These are phyloP conservation scores for Orthosia gracilis DNA, from an alignment of 2,888 invertebrate species.

Conservation along the genomic window DNA sequence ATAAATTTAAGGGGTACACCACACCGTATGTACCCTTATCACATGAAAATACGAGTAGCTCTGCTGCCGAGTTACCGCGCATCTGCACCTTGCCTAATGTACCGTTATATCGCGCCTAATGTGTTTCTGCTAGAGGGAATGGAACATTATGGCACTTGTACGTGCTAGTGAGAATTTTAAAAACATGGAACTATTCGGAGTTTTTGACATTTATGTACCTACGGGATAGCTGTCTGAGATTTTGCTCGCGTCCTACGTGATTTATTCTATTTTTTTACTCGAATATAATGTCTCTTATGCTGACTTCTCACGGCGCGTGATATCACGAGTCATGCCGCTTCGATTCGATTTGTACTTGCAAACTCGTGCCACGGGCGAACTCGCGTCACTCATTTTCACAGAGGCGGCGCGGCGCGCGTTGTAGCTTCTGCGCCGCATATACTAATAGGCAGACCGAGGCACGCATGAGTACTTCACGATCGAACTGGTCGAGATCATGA, in stretches of 20 bases:
- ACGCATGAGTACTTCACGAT: too few relatives aligned
- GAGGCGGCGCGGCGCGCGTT: too few relatives aligned
- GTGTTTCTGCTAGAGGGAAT: slow-evolving; percentile 68
- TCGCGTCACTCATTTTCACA: too few relatives aligned
- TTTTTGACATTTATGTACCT: slow-evolving; percentile 11
- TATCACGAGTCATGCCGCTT: too few relatives aligned
- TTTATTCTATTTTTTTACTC: neutral
- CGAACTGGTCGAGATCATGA: too few relatives aligned
- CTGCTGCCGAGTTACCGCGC: slow-evolving; percentile 63
- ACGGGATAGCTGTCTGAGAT: neutral
- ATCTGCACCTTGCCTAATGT: slow-evolving; percentile 76
- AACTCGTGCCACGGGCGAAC: too few relatives aligned
- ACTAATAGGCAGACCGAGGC: too few relatives aligned
- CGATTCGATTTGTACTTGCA: too few relatives aligned
- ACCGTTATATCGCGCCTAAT: slow-evolving; percentile 70
- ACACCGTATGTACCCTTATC: slow-evolving; percentile 72
- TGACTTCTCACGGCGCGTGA: too few relatives aligned
- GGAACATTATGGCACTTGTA: slow-evolving; percentile 41
- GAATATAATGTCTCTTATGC: neutral
- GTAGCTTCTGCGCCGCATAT: too few relatives aligned
- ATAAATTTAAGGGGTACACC: slow-evolving; percentile 69
- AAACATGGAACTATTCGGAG: slow-evolving; percentile 27
- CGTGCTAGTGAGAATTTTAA: slow-evolving; percentile 19
- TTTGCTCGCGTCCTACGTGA: neutral
- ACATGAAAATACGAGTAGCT: slow-evolving; percentile 65